A percentile compares a stretch with the other conserved stretches of the same genome.
Conservation (phyloP, 1,140 invertebrate species). For the Pogonus chalceus region DNA sequence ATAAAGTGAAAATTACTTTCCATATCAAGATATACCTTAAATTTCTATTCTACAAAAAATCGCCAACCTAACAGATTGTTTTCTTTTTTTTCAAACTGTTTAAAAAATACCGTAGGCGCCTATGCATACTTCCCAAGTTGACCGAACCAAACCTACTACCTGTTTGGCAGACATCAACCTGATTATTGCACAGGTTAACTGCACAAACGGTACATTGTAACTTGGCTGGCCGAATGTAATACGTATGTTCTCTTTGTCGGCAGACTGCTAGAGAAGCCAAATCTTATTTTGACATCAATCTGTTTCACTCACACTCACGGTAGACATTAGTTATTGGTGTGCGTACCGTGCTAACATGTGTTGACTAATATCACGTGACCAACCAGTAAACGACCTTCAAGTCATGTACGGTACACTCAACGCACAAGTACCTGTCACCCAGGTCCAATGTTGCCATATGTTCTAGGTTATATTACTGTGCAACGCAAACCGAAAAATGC, state of each 20-base stretch:
- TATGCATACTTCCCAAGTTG: too few species aligned
- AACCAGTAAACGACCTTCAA: constrained; percentile 17
- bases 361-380: constrained; percentile 13
- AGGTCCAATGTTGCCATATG: background rate
- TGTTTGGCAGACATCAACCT: constrained; percentile 12
- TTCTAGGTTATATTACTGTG: too few species aligned
- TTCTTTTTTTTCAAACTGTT: too few species aligned
- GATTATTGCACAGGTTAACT: background rate
- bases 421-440: constrained; percentile 16
- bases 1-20: too few species aligned
- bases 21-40: too few species aligned
- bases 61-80: too few species aligned
- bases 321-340: background rate
- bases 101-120: too few species aligned
- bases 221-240: too few species aligned
- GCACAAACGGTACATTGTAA: background rate
- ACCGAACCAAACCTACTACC: constrained; percentile 6
- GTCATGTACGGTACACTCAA: constrained; percentile 14
- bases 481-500: too few species aligned
- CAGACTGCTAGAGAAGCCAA: constrained; percentile 5
- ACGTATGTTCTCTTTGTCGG: background rate
- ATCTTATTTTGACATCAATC: constrained; percentile 1
- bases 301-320: background rate
- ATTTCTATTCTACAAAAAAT: too few species aligned
- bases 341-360: background rate